Evolutionary conservation across 2,888 invertebrate species (phyloP).

Genomic region (Cerastoderma edule): DNA sequence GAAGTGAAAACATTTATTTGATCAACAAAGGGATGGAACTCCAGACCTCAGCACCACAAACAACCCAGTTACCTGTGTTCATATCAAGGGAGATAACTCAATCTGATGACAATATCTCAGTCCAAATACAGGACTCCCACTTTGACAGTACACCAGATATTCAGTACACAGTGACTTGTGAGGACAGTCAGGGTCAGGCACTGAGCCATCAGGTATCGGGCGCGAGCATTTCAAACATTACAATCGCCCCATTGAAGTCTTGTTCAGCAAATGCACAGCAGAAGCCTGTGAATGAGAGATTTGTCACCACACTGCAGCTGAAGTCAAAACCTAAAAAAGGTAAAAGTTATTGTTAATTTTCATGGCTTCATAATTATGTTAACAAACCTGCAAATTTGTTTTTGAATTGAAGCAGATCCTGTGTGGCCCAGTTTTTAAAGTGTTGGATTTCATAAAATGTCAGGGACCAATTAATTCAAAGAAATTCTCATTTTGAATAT

Average conservation of each 20-base stretch:
- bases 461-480: no score
- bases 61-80: conserved; percentile 16
- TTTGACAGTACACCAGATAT: not conserved
- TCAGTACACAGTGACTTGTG: conserved; percentile 2
- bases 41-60: not conserved
- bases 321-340: not conserved
- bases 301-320: not conserved
- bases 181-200: not conserved
- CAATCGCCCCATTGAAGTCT: not conserved
- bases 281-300: not conserved
- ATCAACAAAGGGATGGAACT: not conserved
- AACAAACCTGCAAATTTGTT: no score
- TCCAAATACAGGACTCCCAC: not conserved
- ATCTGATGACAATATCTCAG: not conserved
- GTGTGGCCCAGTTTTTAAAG: no score
- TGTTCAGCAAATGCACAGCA: not conserved
- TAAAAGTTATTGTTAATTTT: not conserved
- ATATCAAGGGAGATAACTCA: conserved; percentile 15
- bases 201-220: not conserved
- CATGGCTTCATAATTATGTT: no score
- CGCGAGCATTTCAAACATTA: not conserved
- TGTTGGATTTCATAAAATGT: no score
- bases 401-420: no score
- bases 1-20: not conserved
- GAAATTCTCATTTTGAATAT: no score